A percentile compares a stretch with the other conserved stretches of the same genome.
Conservation (phyloP, 2,888 invertebrate species). For the Hanleya hanleyi region DNA sequence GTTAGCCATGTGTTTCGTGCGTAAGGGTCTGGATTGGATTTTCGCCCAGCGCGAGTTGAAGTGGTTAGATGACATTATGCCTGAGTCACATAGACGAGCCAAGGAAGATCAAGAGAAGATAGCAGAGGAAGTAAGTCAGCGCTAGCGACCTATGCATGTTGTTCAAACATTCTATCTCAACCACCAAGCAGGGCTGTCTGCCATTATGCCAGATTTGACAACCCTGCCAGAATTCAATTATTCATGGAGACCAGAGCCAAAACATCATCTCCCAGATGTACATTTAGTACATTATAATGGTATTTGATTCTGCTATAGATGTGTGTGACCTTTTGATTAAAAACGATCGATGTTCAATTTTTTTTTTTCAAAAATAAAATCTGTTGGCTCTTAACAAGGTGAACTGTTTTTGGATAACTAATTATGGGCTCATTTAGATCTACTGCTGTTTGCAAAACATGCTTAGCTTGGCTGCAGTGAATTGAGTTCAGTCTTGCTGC, state of each 20-base stretch:
- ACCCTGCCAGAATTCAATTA: no score
- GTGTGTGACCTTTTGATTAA: no score
- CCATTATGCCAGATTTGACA: background rate
- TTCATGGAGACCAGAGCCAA: no score
- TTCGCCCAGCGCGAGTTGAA: slow-evolving; percentile 70
- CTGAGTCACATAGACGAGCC: slow-evolving; percentile 61
- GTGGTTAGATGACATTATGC: slow-evolving; percentile 73
- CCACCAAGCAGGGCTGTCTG: background rate
- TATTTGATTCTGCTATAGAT: background rate
- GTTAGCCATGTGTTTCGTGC: slow-evolving; percentile 68
- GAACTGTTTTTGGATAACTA: no score
- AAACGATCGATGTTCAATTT: no score
- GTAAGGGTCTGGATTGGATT: slow-evolving; percentile 69
- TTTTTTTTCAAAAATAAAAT: no score
- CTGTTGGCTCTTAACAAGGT: no score
- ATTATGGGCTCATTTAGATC: no score
- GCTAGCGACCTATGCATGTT: no score
- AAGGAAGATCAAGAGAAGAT: slow-evolving; percentile 65
- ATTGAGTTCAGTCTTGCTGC: no score
- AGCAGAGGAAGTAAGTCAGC: slow-evolving; percentile 40
- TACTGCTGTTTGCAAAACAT: no score
- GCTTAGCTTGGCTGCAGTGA: no score
- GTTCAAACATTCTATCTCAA: background rate
- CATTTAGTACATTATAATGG: background rate
- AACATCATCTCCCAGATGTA: background rate